Base-by-base conservation (phyloP, 2,113 vertebrate genomes). In the Meleagris gallopavo region DNA sequence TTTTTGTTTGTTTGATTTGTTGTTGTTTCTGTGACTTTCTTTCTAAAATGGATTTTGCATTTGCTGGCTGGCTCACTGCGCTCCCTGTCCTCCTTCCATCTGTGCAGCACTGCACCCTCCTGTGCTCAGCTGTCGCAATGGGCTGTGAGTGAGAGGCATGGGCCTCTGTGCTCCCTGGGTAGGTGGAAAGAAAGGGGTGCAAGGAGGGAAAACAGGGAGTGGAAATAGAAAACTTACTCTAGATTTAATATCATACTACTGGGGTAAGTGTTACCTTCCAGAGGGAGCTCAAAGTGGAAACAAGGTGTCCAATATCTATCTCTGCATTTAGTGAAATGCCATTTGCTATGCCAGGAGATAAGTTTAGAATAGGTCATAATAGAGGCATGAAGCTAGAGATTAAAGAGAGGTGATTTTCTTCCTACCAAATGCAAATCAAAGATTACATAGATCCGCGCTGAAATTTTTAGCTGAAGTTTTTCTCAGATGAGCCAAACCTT, bases 251-350 rank as follows among this genome's bases (percentile, higher is more conserved):
- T 95, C 88, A 86, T 57, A 86, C 57, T 88, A 7, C 89, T 82
- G 70, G 94, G 90, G 80, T 95, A 85, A 94, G 91, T 95, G 94
- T 96, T 96, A 95, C 95, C 96, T 96, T 96, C 95, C 43, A 94
- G 88, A 89, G 78, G 83, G 93, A 95, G 95, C 95, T 97, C 82
- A 87, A 97, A 97, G 95, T 97, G 94, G 97, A 97, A 97, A 96
- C 95, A 96, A 95, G 93, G 96, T 95, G 96, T 97, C 96, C 95
- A 90, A 94, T 97, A 94, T 97, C 97, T 97, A 97, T 96, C 90
- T 97, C n/a, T 96, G 96, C 94, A 74, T 91, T 96, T 96, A 95
- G 95, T 97, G 89, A 94, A 75, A 95, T 97, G 96, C 96, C 96
- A 30, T 76, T 91, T 88, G 88, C 95, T 96, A 77, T 95, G 96